Evolutionary conservation across 2,113 vertebrate species (phyloP).

Genomic region (Lamprologus sp.): DNA sequence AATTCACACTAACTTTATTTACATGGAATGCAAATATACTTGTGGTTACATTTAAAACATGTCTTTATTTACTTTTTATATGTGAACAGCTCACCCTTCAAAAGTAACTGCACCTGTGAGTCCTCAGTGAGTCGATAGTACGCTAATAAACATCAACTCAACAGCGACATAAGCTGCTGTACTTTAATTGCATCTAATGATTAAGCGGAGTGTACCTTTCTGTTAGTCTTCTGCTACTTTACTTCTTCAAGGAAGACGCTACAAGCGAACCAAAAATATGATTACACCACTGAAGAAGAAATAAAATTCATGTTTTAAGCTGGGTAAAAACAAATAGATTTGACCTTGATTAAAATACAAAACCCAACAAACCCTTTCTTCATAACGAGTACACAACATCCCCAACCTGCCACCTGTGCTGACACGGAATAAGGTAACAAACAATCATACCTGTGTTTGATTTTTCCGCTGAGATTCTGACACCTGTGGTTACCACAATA

Average conservation of each 20-base stretch:
- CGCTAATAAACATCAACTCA: neutral
- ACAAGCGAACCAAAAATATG: neutral
- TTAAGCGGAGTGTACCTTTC: neutral
- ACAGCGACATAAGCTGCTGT: neutral
- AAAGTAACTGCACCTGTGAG: neutral
- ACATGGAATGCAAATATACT: constrained; percentile 54
- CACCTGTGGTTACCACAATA: neutral
- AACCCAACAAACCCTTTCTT: neutral
- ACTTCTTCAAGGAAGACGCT: rapidly evolving
- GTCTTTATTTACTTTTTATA: neutral
- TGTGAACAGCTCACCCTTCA: neutral
- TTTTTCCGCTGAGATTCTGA: neutral
- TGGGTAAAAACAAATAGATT: neutral
- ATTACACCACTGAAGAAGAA: neutral
- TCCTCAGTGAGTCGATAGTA: neutral
- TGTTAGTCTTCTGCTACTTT: neutral
- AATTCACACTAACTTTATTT: constrained; percentile 29
- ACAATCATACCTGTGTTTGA: neutral
- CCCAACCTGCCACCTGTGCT: neutral
- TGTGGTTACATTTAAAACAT: neutral
- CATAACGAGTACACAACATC: neutral
- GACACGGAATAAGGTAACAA: neutral
- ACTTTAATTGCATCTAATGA: neutral
- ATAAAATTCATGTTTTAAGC: neutral
- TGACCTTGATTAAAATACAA: neutral